Base-by-base conservation (phyloP, 2,888 invertebrate genomes). In the Brenthis daphne region DNA sequence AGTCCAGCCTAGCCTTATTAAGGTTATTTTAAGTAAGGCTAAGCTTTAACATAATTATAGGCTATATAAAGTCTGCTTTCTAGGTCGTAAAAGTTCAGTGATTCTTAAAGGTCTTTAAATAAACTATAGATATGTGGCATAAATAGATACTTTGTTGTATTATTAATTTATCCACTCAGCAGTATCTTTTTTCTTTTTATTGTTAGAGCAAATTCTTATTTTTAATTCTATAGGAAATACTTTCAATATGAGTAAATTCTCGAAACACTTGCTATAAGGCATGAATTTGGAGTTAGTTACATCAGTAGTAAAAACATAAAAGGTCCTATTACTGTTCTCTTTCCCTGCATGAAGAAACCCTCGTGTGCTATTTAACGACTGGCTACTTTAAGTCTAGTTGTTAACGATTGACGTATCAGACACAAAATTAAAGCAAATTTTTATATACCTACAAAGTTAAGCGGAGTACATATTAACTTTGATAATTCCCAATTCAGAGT, bases 1-100 rank as follows among this genome's bases (percentile, higher is more conserved):
- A 60, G 12, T 48, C 47, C 29, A 48, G 48, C 29, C n/a, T n/a
- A 11, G n/a, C 33, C 33, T 29, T 29, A 2, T 50, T 6, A 12
- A n/a, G n/a, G 60, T 50, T 60, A 60, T 60, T 60, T 60, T 60
- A 50, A 60, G 29, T n/a, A 50, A 47, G n/a, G 48, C 58, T 60
- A 14, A 50, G 29, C 58, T n/a, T 5, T 50, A 50, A 60, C 37
- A 43, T 43, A 43, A 8, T 29, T 29, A 29, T 29, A 43, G 37
- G 11, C 37, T 43, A 43, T 29, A 0, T 43, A 11, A 11, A 43
- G 37, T 43, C n/a, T n/a, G 12, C n/a, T 50, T 50, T 60, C 60
- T 60, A 60, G 48, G 48, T 60, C n/a, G 60, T n/a, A 29, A 48
- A 60, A 50, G 60, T 60, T 60, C 60, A 60, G 29, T 60, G 60